Evolutionary conservation across 2,797 vertebrate genomes (phyloP).

Genomic region (Dermochelys coriacea): DNA sequence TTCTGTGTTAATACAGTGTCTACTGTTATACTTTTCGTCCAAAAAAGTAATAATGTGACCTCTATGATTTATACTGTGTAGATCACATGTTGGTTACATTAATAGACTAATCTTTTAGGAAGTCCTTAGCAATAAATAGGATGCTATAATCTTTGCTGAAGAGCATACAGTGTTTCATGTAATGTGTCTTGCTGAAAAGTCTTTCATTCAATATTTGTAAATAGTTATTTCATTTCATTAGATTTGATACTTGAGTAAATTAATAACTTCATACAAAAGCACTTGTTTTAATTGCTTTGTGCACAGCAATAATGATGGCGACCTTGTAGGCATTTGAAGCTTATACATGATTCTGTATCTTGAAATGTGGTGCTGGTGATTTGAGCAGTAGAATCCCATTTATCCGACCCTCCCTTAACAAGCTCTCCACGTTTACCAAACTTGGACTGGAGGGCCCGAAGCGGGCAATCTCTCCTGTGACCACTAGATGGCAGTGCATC

Average conservation of each 20-base stretch:
- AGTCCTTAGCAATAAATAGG: background rate
- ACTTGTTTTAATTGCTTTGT: constrained; percentile 2
- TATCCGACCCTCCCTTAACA: background rate
- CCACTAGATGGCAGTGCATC: too few species aligned
- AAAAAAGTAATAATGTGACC: background rate
- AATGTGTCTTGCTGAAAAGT: background rate
- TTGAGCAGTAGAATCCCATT: background rate
- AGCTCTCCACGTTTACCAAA: background rate
- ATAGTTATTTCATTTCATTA: background rate
- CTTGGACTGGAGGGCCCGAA: background rate
- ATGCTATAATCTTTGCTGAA: background rate
- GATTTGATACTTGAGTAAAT: background rate
- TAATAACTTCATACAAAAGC: background rate
- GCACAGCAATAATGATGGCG: background rate
- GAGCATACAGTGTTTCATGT: background rate
- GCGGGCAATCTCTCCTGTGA: background rate
- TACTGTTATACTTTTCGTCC: background rate
- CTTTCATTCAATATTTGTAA: background rate
- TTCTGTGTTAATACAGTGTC: background rate
- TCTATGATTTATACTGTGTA: background rate
- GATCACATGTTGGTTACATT: background rate
- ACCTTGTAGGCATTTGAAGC: background rate
- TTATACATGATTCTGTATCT: background rate
- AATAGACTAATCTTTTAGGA: background rate
- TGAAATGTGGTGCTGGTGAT: background rate